Evolutionary conservation across 2,113 vertebrate genomes (phyloP).

Genomic region (Kobus ellipsiprymnus): DNA sequence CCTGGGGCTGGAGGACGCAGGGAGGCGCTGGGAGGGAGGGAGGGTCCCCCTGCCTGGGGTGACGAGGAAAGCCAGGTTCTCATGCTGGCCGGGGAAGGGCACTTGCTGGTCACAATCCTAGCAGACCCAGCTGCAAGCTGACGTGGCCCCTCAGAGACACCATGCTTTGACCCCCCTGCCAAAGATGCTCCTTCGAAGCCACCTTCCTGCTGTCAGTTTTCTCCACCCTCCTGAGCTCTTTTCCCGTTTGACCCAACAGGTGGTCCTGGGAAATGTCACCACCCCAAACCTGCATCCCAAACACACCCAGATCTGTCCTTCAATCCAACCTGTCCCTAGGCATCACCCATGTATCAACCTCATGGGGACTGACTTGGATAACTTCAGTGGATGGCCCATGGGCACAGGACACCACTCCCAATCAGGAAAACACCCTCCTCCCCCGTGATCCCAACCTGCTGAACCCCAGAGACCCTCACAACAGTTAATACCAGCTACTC

Average conservation of each 20-base stretch:
- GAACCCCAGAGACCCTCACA: background rate
- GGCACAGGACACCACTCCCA: accelerated
- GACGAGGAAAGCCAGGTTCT: background rate
- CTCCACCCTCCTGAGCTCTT: background rate
- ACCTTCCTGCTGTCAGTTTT: background rate
- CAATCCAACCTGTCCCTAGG: background rate
- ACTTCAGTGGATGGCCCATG: background rate
- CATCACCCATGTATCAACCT: background rate
- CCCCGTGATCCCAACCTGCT: background rate
- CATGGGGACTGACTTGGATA: accelerated
- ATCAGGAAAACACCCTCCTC: background rate
- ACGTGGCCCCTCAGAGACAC: background rate
- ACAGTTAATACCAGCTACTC: background rate
- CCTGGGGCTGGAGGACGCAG: background rate
- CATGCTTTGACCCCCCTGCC: accelerated
- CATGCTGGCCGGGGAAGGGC: background rate
- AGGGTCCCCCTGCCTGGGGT: background rate
- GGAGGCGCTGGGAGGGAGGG: background rate
- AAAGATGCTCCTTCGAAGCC: background rate
- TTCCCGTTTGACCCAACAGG: background rate
- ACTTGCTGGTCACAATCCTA: background rate
- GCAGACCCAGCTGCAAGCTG: accelerated
- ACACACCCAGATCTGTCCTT: too few species aligned
- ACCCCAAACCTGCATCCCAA: background rate
- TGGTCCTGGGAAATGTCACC: background rate